These are phyloP conservation scores for Phymanthus crucifer DNA, from an alignment of 92 coral and sea anemone genomes.

Conservation along the genomic window DNA sequence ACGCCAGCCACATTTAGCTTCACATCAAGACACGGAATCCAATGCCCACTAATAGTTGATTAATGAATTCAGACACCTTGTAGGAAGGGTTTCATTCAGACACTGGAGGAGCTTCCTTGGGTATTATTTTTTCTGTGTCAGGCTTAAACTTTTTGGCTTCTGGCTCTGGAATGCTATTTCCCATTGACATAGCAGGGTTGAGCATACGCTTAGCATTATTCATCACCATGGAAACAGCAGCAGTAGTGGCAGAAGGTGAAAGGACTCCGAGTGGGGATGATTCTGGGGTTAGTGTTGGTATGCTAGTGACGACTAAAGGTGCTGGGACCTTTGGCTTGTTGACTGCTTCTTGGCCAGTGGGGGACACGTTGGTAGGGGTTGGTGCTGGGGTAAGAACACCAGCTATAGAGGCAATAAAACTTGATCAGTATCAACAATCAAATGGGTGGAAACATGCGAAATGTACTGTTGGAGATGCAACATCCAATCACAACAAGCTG, in stretches of 20 bases:
- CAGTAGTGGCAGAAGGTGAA: constrained; percentile 99
- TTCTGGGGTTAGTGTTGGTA: constrained; percentile 86
- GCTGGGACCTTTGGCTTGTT: constrained; percentile 59
- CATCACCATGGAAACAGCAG: constrained; percentile 98
- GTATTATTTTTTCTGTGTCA: constrained; percentile 14
- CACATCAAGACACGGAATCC: neutral
- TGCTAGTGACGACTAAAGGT: constrained; percentile 73
- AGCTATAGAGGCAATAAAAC: constrained; percentile 29
- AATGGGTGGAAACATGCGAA: no score
- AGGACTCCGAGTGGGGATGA: constrained; percentile 94
- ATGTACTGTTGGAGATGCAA: neutral
- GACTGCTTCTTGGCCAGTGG: constrained; percentile 76
- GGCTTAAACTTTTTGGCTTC: constrained; percentile 66
- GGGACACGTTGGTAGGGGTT: constrained; percentile 84
- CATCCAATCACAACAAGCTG: neutral
- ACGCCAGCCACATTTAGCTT: neutral
- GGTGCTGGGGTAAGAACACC: constrained; percentile 95
- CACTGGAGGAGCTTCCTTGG: constrained; percentile 30
- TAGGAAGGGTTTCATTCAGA: neutral
- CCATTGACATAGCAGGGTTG: constrained; percentile 54
- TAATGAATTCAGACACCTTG: neutral
- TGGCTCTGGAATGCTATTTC: constrained; percentile 62
- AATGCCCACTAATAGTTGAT: neutral
- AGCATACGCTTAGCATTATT: constrained; percentile 91
- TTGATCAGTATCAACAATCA: neutral